Evolutionary conservation across 2,888 invertebrate genomes (phyloP).

Genomic region (Anaspis maculata): DNA sequence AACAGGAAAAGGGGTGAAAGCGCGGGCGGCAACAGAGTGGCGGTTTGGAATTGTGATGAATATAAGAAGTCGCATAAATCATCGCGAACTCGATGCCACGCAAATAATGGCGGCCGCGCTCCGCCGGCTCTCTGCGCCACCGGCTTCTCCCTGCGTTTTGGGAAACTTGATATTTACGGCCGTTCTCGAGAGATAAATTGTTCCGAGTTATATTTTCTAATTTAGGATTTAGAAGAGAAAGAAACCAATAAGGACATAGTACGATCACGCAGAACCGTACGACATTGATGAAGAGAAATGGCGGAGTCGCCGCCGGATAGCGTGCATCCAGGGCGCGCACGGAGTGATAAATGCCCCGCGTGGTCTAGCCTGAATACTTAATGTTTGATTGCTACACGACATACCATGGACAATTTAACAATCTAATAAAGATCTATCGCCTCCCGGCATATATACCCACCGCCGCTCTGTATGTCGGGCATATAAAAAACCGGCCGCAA

Average conservation of each 20-base stretch:
- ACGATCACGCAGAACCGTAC: conserved; percentile 34
- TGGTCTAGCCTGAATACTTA: conserved; percentile 38
- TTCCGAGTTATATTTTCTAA: conserved; percentile 20
- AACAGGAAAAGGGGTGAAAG: no score
- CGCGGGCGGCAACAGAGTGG: no score
- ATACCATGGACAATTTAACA: conserved; percentile 32
- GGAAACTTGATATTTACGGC: conserved; percentile 4
- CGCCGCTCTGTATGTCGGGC: no score
- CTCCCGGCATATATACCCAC: no score
- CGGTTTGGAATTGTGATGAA: no score
- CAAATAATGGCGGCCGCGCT: no score
- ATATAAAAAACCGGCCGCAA: conserved; percentile 9
- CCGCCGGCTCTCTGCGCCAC: no score
- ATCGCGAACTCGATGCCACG: no score
- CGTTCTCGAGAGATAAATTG: conserved; percentile 4
- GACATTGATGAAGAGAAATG: conserved; percentile 42
- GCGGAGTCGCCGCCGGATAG: conserved; percentile 28
- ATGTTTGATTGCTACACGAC: conserved; percentile 36
- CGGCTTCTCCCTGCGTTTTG: no score
- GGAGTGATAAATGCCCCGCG: conserved; percentile 35
- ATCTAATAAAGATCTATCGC: conserved; percentile 29
- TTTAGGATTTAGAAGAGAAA: conserved; percentile 26
- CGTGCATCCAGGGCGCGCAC: conserved; percentile 22
- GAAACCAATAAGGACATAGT: conserved; percentile 37
- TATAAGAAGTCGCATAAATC: no score